These are phyloP conservation scores for Crotalus horridus DNA, from an alignment of 2,113 vertebrate species.

Conservation along the genomic window DNA sequence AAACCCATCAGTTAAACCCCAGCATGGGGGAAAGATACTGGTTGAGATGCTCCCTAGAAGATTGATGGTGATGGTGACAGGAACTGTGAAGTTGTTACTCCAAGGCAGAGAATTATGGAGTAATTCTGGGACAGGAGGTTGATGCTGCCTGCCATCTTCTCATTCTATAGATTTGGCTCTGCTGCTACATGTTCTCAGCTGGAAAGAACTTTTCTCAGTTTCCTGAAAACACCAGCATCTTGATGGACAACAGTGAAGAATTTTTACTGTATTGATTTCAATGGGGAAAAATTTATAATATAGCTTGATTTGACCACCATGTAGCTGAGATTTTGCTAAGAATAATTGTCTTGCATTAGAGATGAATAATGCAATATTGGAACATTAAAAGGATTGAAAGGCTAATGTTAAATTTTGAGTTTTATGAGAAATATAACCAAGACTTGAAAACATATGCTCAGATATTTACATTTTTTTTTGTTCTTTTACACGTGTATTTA, in stretches of 20 bases:
- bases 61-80: neutral
- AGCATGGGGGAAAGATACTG: neutral
- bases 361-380: neutral
- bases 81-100: neutral
- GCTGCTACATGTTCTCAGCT: too few relatives aligned
- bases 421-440: neutral
- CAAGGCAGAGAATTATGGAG: neutral
- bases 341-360: neutral
- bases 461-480: neutral
- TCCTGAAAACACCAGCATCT: neutral
- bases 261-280: neutral
- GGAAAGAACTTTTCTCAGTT: neutral
- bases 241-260: neutral
- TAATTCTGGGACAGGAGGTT: neutral
- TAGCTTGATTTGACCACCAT: neutral
- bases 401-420: neutral
- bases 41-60: neutral
- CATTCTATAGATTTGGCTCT: too few relatives aligned
- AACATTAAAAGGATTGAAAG: neutral
- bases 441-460: neutral
- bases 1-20: neutral
- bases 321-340: neutral
- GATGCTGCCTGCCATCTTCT: too few relatives aligned
- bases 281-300: neutral
- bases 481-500: neutral